Percentiles rank a stretch among this genome's conserved stretches.
Conservation (phyloP, 1,140 invertebrate species). For the Trichonephila inaurata region DNA sequence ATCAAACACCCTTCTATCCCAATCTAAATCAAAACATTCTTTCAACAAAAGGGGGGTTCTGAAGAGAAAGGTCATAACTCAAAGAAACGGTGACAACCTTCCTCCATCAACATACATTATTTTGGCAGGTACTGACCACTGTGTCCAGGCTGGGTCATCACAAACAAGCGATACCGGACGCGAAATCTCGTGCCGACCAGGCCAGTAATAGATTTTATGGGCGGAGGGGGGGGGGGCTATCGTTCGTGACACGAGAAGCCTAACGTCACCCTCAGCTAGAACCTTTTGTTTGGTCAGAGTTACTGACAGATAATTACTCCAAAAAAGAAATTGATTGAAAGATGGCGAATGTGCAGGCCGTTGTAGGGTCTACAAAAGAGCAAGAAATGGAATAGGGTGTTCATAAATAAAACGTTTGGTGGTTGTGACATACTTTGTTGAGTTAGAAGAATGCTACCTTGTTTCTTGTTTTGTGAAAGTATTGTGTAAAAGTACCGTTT, state of each 20-base stretch:
- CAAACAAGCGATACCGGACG: background rate
- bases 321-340: conserved; percentile 15
- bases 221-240: background rate
- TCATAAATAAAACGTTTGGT: background rate
- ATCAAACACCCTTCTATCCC: background rate
- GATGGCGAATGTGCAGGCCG: background rate
- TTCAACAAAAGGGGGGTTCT: background rate
- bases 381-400: background rate
- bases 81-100: background rate
- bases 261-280: background rate
- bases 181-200: background rate
- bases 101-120: conserved; percentile 12
- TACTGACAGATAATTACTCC: conserved; percentile 25
- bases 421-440: background rate
- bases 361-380: background rate
- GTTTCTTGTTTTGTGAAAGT: background rate
- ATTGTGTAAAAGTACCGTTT: too few species aligned
- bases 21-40: conserved; percentile 29
- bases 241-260: background rate
- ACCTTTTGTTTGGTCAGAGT: conserved; percentile 8
- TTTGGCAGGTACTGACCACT: conserved; percentile 18
- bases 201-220: conserved; percentile 12
- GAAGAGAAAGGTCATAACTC: background rate
- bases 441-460: background rate
- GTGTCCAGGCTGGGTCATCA: background rate